Conservation (phyloP, 2,888 invertebrate species). For the Leucania comma region DNA sequence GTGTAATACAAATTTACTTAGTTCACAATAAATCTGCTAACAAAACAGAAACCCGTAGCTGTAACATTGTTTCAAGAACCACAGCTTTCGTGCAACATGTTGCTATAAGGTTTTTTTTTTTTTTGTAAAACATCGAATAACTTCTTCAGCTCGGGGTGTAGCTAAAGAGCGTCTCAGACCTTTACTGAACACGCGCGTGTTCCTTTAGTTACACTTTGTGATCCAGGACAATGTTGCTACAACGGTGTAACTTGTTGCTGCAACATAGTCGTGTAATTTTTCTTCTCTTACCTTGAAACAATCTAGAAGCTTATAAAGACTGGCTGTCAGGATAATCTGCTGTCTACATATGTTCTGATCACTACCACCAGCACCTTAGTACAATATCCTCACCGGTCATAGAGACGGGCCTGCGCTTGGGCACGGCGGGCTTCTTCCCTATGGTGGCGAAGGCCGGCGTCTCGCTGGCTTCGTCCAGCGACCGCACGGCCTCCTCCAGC, state of each 20-base stretch:
- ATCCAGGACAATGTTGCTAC: too few species aligned
- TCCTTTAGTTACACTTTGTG: too few species aligned
- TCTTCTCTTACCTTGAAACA: background rate
- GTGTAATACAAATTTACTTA: too few species aligned
- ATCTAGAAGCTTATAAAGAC: too few species aligned
- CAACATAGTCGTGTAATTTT: background rate
- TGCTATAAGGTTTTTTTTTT: background rate
- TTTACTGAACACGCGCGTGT: too few species aligned
- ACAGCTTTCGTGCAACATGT: background rate
- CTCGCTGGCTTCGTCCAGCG: constrained; percentile 84
- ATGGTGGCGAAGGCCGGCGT: constrained; percentile 85
- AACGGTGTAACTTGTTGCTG: background rate
- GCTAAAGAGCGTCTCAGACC: too few species aligned
- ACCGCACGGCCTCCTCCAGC: constrained; percentile 86
- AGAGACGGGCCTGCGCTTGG: constrained; percentile 91
- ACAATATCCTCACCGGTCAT: constrained; percentile 89
- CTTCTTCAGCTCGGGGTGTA: too few species aligned
- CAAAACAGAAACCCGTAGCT: background rate
- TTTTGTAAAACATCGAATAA: background rate
- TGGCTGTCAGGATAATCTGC: too few species aligned
- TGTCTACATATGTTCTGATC: too few species aligned
- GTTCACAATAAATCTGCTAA: background rate
- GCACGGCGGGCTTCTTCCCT: constrained; percentile 88
- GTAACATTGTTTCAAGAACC: background rate
- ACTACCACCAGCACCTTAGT: constrained; percentile 6